Conservation (phyloP, 2,888 invertebrate genomes). For the Cheilosia grossa region DNA sequence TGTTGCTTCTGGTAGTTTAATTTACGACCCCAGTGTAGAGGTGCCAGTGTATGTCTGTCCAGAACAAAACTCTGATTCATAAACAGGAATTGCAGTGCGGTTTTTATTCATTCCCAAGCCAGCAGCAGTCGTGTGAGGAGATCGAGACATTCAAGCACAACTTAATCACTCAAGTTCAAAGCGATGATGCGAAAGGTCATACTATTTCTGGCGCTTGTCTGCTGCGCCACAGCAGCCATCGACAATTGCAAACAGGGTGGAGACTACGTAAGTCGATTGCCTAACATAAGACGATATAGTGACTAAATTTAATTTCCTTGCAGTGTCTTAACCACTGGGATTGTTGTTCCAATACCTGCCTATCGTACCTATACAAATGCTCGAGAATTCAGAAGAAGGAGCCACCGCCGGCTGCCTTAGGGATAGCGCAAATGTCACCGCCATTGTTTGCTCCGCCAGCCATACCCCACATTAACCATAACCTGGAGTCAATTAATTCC, state of each 20-base stretch:
- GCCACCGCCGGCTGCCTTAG: not conserved
- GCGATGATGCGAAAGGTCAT: constrained; percentile 38
- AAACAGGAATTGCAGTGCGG: constrained; percentile 51
- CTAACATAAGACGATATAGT: not conserved
- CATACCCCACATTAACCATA: not conserved
- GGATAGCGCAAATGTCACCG: not conserved
- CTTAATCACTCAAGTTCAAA: not conserved
- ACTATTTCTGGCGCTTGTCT: constrained; percentile 16
- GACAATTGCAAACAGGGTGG: constrained; percentile 30
- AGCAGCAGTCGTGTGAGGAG: constrained; percentile 40
- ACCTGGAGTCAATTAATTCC: not conserved
- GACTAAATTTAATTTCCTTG: constrained; percentile 27
- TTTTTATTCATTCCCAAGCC: constrained; percentile 44
- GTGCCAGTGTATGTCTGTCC: not conserved
- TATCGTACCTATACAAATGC: constrained; percentile 79
- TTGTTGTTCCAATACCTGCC: constrained; percentile 81
- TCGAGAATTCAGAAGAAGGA: constrained; percentile 47
- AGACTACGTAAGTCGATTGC: constrained; percentile 42
- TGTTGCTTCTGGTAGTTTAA: not conserved
- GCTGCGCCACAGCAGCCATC: constrained; percentile 31
- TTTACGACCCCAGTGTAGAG: not conserved
- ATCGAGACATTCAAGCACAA: not conserved
- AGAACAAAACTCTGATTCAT: constrained; percentile 43
- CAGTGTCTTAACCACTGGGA: constrained; percentile 81
- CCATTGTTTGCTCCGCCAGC: not conserved